A percentile compares a stretch with the other conserved stretches of the same genome.
Evolutionary conservation across 2,888 invertebrate genomes (phyloP).

Genomic region (Lasioglossum marginatum): DNA sequence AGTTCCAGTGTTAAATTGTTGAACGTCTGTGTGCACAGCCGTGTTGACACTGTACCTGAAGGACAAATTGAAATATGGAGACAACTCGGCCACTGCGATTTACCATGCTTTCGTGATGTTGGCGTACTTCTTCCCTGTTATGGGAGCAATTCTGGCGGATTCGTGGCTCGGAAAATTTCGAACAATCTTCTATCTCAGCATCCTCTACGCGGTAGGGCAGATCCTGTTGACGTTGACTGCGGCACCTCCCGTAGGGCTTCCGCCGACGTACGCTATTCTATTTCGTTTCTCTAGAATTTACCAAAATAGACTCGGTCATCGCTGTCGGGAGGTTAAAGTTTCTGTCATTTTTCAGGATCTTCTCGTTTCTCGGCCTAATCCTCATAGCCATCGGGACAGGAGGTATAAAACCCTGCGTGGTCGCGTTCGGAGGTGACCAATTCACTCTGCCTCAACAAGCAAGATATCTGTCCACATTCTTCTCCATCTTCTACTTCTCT

Average conservation of each 20-base stretch:
- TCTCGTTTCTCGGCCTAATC: slow-evolving; percentile 89
- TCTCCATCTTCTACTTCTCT: slow-evolving; percentile 97
- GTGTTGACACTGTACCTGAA: slow-evolving; percentile 95
- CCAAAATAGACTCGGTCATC: too few relatives aligned
- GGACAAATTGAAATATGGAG: slow-evolving; percentile 90
- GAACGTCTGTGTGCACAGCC: slow-evolving; percentile 87
- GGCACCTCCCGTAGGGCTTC: slow-evolving; percentile 87
- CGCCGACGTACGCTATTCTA: slow-evolving; percentile 84
- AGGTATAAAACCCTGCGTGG: slow-evolving; percentile 98
- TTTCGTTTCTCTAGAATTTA: neutral
- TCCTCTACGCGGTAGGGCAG: slow-evolving; percentile 94
- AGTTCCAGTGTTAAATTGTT: neutral
- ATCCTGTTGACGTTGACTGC: slow-evolving; percentile 90
- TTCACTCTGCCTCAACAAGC: slow-evolving; percentile 93
- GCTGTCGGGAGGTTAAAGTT: too few relatives aligned
- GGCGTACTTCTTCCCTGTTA: slow-evolving; percentile 94
- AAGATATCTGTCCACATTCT: slow-evolving; percentile 92
- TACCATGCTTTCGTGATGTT: slow-evolving; percentile 96
- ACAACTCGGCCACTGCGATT: slow-evolving; percentile 92
- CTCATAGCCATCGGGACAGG: slow-evolving; percentile 96
- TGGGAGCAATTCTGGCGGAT: slow-evolving; percentile 98
- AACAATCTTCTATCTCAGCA: slow-evolving; percentile 95
- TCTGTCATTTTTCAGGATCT: slow-evolving; percentile 84
- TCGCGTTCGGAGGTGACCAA: slow-evolving; percentile 98
- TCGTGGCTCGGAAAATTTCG: slow-evolving; percentile 95